A percentile compares a stretch with the other conserved stretches of the same genome.
These are phyloP conservation scores for Mallotus villosus DNA, from an alignment of 2,797 vertebrate genomes.

Conservation along the genomic window DNA sequence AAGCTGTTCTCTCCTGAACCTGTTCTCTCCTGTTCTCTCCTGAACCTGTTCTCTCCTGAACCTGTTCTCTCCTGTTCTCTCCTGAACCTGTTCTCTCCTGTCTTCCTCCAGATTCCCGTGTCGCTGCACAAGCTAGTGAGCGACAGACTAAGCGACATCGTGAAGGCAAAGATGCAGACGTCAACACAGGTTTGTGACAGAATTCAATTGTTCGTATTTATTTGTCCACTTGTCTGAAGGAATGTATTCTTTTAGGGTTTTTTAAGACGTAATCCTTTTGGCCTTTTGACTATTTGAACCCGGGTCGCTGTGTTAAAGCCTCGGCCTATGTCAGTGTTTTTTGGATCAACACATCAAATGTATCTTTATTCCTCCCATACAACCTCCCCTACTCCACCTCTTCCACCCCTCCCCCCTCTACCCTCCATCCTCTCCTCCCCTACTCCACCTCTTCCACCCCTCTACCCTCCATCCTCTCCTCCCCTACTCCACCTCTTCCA, in stretches of 20 bases:
- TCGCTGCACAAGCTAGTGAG: slow-evolving; percentile 92
- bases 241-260: background rate
- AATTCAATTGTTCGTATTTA: background rate
- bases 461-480: background rate
- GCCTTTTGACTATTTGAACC: background rate
- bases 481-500: background rate
- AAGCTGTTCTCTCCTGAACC: background rate
- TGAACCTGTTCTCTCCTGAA: too few relatives aligned
- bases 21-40: slow-evolving; percentile 6
- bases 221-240: background rate
- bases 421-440: too few relatives aligned
- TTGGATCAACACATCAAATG: background rate
- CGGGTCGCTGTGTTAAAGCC: too few relatives aligned
- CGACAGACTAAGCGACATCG: slow-evolving; percentile 83
- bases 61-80: slow-evolving; percentile 8
- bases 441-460: background rate
- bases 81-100: background rate
- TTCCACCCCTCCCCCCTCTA: background rate
- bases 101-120: slow-evolving; percentile 83
- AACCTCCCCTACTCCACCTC: too few relatives aligned
- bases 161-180: slow-evolving; percentile 83
- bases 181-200: slow-evolving; percentile 76
- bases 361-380: background rate
- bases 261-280: too few relatives aligned
- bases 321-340: background rate